Conservation (phyloP, 2,797 vertebrate genomes). For the Xenops minutus region DNA sequence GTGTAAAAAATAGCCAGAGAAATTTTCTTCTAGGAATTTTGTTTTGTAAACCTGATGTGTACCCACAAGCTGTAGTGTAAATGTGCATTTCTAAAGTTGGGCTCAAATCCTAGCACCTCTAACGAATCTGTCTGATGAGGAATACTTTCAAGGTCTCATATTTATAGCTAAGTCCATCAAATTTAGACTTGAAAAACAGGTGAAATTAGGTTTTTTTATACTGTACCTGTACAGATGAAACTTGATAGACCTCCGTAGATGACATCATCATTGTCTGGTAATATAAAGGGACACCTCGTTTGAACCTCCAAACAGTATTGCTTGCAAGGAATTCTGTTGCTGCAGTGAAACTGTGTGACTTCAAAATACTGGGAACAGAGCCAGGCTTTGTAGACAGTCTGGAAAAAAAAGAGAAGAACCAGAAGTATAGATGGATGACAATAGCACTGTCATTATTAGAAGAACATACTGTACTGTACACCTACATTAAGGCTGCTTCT, state of each 20-base stretch:
- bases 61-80: not conserved
- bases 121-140: not conserved
- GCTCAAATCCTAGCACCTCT: not conserved
- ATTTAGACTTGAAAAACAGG: not conserved
- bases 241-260: constrained; percentile 98
- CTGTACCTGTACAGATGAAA: constrained; percentile 99
- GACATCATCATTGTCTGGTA: constrained; percentile 98
- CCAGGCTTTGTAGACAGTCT: constrained; percentile 99
- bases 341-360: constrained; percentile 97
- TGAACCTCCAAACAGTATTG: constrained; percentile 99
- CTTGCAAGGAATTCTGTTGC: constrained; percentile 96
- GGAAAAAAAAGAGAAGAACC: constrained; percentile 67
- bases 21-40: not conserved
- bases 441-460: constrained; percentile 74
- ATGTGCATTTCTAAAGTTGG: not conserved
- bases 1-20: not conserved
- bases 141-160: not conserved
- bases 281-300: constrained; percentile 96
- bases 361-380: constrained; percentile 99
- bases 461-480: constrained; percentile 22
- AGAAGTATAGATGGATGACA: constrained; percentile 48
- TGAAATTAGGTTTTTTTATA: not conserved
- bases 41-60: not conserved
- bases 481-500: not conserved
- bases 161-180: not conserved